These are phyloP conservation scores for Dysdera silvatica DNA, from an alignment of 1,140 invertebrate species.

Conservation along the genomic window DNA sequence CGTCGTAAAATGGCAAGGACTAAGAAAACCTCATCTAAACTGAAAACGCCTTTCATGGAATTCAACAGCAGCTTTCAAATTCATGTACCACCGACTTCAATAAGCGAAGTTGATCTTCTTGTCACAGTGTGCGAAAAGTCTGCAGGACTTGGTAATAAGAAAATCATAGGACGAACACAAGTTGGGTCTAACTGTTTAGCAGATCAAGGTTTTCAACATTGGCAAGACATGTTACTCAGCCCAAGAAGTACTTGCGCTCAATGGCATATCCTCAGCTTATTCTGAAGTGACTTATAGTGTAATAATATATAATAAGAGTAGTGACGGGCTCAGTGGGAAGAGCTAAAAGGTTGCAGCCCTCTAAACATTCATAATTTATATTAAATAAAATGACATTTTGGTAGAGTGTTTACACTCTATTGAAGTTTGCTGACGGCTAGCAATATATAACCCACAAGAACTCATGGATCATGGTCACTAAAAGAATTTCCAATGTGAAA, in stretches of 20 bases:
- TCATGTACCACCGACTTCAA: slow-evolving; percentile 5
- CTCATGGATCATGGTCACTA: too few relatives aligned
- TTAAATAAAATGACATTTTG: too few relatives aligned
- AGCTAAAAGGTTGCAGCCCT: too few relatives aligned
- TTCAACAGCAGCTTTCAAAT: slow-evolving; percentile 29
- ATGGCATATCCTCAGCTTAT: slow-evolving; percentile 21
- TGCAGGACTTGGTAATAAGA: slow-evolving; percentile 7
- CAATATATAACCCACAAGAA: too few relatives aligned
- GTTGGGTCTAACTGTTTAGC: slow-evolving; percentile 22
- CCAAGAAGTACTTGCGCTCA: slow-evolving; percentile 24
- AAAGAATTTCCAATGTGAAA: too few relatives aligned
- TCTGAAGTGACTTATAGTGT: too few relatives aligned
- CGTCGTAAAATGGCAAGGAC: slow-evolving; percentile 23
- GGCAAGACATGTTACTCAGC: slow-evolving; percentile 29
- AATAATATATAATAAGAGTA: too few relatives aligned
- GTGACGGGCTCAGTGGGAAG: too few relatives aligned
- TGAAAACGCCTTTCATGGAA: slow-evolving; percentile 23
- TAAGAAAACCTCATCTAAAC: slow-evolving; percentile 9
- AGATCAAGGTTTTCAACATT: slow-evolving; percentile 26
- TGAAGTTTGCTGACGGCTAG: too few relatives aligned
- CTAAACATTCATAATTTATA: too few relatives aligned
- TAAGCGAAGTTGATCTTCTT: slow-evolving; percentile 26
- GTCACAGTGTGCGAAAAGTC: slow-evolving; percentile 26
- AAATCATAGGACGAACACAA: slow-evolving; percentile 23
- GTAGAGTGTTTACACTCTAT: too few relatives aligned